Base-by-base conservation (phyloP, 2,797 vertebrate species). In the Enteromius fasciolatus region DNA sequence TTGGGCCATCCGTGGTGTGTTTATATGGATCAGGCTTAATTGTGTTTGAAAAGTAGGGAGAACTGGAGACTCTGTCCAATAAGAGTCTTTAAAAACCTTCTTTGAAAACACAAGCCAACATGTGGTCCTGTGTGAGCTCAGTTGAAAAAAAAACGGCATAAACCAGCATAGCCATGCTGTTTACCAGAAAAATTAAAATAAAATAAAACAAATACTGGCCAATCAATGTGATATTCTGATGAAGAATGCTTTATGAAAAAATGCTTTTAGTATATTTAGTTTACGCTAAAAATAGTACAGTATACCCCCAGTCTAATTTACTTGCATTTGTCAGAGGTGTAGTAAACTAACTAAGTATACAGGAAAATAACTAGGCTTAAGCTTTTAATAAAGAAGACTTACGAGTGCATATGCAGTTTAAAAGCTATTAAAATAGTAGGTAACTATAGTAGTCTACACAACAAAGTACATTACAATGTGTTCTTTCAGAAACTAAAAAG, bases 11-110 rank as follows among this genome's bases (percentile, higher is more conserved):
- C 82, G 59, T 90, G 50, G 28, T 69, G 44, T 78, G 73, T 0
- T 64, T 87, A 81, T 73, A 86, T 77, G 87, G 81, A 88, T 92
- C 91, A 90, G 14, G 41, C 41, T 23, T 93, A 91, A 92, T 91
- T 86, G 33, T 84, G 80, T 91, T 85, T 92, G 91, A 93, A 90
- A 89, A 89, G 86, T 74, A 57, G 87, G 89, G 83, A 88, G 87
- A 81, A 39, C 46, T 10, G 73, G 83, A 89, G 83, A 87, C 81
- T 73, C 83, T 67, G 83, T 84, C 82, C 88, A 87, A 85, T n/a
- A 79, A 83, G 89, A 92, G 88, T 92, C 90, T 59, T 59, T 25
- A 59, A 59, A 90, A 89, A 84, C 80, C 39, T 75, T 82, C 82
- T 85, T 86, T 86, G 79, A 88, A 80, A 74, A 39, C 31, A 77